A percentile compares a stretch with the other conserved stretches of the same genome.
Conservation (phyloP, 2,888 invertebrate species). For the Synergus laeviventris region DNA sequence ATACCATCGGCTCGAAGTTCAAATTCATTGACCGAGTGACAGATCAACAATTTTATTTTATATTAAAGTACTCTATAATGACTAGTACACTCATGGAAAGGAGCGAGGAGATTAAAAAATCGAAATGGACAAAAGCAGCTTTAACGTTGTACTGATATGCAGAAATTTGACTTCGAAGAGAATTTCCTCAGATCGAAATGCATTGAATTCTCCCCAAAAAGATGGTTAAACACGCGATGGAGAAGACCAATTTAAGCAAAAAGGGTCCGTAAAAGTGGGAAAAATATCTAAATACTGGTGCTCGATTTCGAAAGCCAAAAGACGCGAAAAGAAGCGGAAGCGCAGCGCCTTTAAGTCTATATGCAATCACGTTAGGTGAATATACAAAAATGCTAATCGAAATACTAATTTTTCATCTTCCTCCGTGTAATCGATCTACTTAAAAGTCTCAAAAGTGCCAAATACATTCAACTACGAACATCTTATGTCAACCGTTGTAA, state of each 20-base stretch:
- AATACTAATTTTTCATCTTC: conserved; percentile 38
- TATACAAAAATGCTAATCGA: conserved; percentile 40
- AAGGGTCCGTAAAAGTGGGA: conserved; percentile 30
- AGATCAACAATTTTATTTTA: conserved; percentile 29
- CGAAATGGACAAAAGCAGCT: conserved; percentile 41
- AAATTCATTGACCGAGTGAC: conserved; percentile 22
- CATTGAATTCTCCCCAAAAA: not conserved
- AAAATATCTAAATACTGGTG: conserved; percentile 39
- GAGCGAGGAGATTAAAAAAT: conserved; percentile 40
- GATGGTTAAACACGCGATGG: conserved; percentile 24
- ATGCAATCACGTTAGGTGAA: conserved; percentile 38
- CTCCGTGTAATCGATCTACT: conserved; percentile 26
- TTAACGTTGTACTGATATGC: conserved; percentile 41
- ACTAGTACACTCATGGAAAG: conserved; percentile 38
- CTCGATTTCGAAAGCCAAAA: conserved; percentile 36
- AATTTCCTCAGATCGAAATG: not conserved
- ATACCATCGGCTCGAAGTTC: conserved; percentile 26
- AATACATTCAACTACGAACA: conserved; percentile 54
- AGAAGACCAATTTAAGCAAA: conserved; percentile 23
- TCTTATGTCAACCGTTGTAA: conserved; percentile 59
- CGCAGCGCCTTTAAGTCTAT: conserved; percentile 37
- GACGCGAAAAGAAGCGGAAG: conserved; percentile 37
- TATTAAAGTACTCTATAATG: conserved; percentile 41
- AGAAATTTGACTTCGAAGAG: conserved; percentile 3
- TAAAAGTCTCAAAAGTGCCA: conserved; percentile 37